phyloP scores from a whole-genome alignment of 2,113 vertebrate species.

The Perccottus glenii region DNA sequence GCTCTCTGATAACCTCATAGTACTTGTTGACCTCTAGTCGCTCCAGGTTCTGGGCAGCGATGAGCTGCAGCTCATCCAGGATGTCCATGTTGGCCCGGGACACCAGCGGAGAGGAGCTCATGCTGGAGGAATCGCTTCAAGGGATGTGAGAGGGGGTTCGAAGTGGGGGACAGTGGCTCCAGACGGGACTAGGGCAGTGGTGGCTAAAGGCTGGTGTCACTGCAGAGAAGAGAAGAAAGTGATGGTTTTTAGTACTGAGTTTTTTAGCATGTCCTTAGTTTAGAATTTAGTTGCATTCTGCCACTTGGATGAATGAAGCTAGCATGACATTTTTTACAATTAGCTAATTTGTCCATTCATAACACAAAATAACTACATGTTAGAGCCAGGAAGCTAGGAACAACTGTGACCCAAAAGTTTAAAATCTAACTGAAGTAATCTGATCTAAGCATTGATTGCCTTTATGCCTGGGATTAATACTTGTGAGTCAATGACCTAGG shows the following conservation, averaged over 20 bases:
- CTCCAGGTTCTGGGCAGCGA: slow-evolving; percentile 81
- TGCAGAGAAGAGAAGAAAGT: slow-evolving; percentile 32
- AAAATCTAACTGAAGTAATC: too few species aligned
- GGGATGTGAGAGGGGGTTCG: slow-evolving; percentile 3
- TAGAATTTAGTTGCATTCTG: neutral
- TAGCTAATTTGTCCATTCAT: too few species aligned
- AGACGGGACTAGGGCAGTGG: slow-evolving; percentile 32
- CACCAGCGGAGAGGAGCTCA: slow-evolving; percentile 81
- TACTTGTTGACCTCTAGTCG: slow-evolving; percentile 80
- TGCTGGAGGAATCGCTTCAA: slow-evolving; percentile 38
- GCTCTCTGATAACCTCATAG: slow-evolving; percentile 82
- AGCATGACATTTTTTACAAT: too few species aligned
- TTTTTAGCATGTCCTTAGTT: neutral
- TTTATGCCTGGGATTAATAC: too few species aligned
- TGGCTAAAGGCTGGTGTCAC: slow-evolving; percentile 54
- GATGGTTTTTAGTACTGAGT: neutral
- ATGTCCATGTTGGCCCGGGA: slow-evolving; percentile 81
- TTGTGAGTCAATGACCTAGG: too few species aligned
- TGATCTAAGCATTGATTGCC: too few species aligned
- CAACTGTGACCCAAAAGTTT: too few species aligned
- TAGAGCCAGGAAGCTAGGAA: too few species aligned
- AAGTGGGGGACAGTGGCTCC: neutral
- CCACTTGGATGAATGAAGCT: too few species aligned
- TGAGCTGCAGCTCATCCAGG: slow-evolving; percentile 82
- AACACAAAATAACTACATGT: too few species aligned